Evolutionary conservation across 2,113 vertebrate species (phyloP).

Genomic region (Osmerus mordax): DNA sequence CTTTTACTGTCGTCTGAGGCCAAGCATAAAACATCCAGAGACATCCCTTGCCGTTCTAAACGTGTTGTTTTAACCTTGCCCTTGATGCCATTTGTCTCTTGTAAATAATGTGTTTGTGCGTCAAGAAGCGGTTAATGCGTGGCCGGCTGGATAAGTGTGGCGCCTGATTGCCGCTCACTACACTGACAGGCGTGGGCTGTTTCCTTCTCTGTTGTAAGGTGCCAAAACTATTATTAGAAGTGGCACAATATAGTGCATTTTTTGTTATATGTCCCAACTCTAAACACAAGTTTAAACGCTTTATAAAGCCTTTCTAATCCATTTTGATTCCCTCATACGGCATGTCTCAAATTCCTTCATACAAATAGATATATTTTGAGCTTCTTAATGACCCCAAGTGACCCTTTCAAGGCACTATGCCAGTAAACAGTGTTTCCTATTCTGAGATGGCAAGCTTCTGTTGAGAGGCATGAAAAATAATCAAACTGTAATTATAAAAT

Average conservation of each 20-base stretch:
- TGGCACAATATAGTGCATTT: too few relatives aligned
- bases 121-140: conserved; percentile 33
- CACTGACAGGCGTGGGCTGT: neutral
- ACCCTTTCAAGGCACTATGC: too few relatives aligned
- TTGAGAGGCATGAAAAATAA: neutral
- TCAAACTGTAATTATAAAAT: conserved; percentile 6
- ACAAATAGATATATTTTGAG: too few relatives aligned
- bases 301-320: neutral
- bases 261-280: neutral
- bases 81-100: conserved; percentile 48
- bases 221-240: conserved; percentile 32
- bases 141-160: conserved; percentile 38
- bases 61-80: conserved; percentile 63
- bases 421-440: too few relatives aligned
- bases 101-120: conserved; percentile 40
- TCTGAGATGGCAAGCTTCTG: too few relatives aligned
- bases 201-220: neutral
- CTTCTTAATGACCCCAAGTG: too few relatives aligned
- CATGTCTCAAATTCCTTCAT: too few relatives aligned
- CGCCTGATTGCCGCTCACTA: conserved; percentile 19
- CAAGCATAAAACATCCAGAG: conserved; percentile 27
- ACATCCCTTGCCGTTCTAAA: conserved; percentile 13
- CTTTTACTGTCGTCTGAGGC: conserved; percentile 41
- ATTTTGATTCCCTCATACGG: too few relatives aligned
- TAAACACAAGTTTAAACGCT: neutral